These are phyloP conservation scores for Esox masquinongy DNA, from an alignment of 2,797 vertebrate genomes.

Conservation along the genomic window DNA sequence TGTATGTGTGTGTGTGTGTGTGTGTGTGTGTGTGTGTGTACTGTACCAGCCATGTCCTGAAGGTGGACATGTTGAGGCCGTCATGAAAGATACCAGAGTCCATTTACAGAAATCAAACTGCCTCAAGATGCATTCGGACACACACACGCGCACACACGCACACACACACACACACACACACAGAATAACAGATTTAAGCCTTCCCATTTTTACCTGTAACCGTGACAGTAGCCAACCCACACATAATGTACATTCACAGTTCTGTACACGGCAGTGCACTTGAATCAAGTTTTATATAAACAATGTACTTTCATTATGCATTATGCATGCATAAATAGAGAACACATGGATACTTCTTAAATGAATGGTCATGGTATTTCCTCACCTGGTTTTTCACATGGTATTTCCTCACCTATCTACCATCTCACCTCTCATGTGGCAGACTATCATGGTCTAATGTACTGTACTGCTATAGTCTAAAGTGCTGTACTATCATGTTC, in stretches of 20 bases:
- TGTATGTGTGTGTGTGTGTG: background rate
- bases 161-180: slow-evolving; percentile 9
- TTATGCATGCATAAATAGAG: background rate
- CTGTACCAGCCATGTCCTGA: slow-evolving; percentile 56
- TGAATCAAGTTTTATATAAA: background rate
- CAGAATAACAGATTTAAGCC: background rate
- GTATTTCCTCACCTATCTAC: slow-evolving; percentile 38
- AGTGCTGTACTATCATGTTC: no score
- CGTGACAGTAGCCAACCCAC: background rate
- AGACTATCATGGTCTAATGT: no score
- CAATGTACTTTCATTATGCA: background rate
- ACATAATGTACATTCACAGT: background rate
- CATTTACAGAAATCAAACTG: slow-evolving; percentile 70
- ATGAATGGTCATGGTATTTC: slow-evolving; percentile 14
- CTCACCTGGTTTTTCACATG: slow-evolving; percentile 11
- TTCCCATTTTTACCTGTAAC: background rate
- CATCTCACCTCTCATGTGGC: slow-evolving; percentile 21
- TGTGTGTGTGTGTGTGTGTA: slow-evolving; percentile 50
- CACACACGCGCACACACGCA: slow-evolving; percentile 11
- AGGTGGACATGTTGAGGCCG: slow-evolving; percentile 68
- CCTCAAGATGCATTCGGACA: slow-evolving; percentile 25
- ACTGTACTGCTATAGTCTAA: no score
- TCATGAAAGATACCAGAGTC: slow-evolving; percentile 76
- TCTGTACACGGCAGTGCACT: no score
- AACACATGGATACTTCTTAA: background rate